A percentile compares a stretch with the other conserved stretches of the same genome.
These are phyloP conservation scores for Brachionichthys hirsutus DNA, from an alignment of 2,113 vertebrate species.

Conservation along the genomic window DNA sequence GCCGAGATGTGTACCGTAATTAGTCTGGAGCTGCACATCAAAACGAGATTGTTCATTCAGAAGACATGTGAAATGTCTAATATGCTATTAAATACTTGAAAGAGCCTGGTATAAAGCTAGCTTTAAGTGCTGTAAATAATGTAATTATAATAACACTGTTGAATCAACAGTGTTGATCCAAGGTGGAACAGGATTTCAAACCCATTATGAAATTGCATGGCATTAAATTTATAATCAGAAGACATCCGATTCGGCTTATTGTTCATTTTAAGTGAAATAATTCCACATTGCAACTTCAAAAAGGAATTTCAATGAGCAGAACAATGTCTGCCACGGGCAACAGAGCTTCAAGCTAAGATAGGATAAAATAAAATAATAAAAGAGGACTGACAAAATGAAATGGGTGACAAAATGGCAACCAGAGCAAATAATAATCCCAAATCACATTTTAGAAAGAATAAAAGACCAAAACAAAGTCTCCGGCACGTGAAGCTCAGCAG, in stretches of 20 bases:
- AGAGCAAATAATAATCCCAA: background rate
- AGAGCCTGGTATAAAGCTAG: no score
- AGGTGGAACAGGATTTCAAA: no score
- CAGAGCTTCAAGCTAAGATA: constrained; percentile 3
- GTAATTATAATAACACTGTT: background rate
- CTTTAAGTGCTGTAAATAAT: background rate
- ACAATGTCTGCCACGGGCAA: constrained; percentile 15
- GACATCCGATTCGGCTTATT: background rate
- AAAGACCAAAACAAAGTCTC: no score
- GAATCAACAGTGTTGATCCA: no score
- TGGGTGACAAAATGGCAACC: background rate
- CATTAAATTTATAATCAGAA: background rate
- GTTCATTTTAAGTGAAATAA: constrained; percentile 38
- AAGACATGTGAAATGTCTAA: background rate
- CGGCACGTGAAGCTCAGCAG: no score
- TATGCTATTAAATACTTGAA: no score
- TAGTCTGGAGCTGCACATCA: background rate
- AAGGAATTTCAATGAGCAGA: constrained; percentile 15
- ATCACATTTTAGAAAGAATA: no score
- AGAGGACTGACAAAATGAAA: constrained; percentile 17
- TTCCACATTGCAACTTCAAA: constrained; percentile 32
- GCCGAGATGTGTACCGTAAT: background rate
- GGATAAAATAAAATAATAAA: constrained; percentile 7
- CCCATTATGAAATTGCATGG: background rate
- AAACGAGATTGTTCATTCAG: background rate